phyloP scores from a whole-genome alignment of 2,888 invertebrate species.

The Orthosia cruda region DNA sequence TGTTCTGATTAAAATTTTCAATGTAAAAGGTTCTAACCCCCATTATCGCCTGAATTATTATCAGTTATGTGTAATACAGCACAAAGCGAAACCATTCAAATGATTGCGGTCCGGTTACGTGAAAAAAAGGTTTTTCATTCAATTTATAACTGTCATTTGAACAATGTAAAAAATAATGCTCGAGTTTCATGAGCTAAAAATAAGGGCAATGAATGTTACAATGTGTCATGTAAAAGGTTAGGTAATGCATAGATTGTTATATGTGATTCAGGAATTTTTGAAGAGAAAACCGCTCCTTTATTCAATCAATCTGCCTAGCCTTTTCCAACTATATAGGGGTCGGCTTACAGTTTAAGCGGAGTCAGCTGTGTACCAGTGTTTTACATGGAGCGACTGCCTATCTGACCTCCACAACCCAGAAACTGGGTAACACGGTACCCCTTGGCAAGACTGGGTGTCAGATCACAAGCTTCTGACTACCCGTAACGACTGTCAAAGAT shows the following conservation, averaged over 20 bases:
- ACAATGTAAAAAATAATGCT: conserved; percentile 32
- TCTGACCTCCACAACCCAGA: no score
- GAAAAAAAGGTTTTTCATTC: conserved; percentile 34
- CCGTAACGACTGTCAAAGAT: no score
- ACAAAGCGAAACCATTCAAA: conserved; percentile 20
- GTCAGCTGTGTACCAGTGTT: no score
- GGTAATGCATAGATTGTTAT: background rate
- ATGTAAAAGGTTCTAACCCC: background rate
- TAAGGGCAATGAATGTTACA: conserved; percentile 15
- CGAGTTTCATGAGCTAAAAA: conserved; percentile 25
- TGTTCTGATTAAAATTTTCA: background rate
- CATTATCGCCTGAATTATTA: conserved; percentile 2
- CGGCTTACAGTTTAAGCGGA: no score
- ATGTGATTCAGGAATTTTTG: background rate
- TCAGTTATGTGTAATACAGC: conserved; percentile 9
- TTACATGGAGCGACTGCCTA: no score
- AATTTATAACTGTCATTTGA: conserved; percentile 44
- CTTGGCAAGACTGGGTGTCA: no score
- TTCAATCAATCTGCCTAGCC: no score
- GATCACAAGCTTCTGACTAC: no score
- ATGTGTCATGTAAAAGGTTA: background rate
- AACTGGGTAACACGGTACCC: no score
- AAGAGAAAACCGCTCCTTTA: background rate
- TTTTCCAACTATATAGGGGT: no score
- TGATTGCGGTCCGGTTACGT: conserved; percentile 36